Evolutionary conservation across 2,888 invertebrate genomes (phyloP).

Genomic region (Rhagonycha fulva): DNA sequence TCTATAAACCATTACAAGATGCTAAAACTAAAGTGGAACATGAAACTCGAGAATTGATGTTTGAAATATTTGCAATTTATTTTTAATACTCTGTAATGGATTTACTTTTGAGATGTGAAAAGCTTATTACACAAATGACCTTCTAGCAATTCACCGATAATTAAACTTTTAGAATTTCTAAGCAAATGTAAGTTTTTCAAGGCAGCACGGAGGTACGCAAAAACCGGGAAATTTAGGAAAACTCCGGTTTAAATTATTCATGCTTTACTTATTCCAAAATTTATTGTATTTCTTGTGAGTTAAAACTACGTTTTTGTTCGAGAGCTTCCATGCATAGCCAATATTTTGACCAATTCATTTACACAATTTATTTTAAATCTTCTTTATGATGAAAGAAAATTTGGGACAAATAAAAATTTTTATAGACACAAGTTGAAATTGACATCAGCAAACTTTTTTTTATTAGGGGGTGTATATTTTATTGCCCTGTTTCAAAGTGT

Average conservation of each 20-base stretch:
- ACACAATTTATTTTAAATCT: neutral
- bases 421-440: neutral
- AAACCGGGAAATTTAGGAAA: neutral
- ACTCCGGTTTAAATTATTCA: neutral
- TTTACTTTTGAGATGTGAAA: neutral
- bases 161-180: neutral
- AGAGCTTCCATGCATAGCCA: neutral
- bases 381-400: neutral
- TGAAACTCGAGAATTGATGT: neutral
- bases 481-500: too few species aligned
- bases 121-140: neutral
- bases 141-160: neutral
- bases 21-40: slow-evolving; percentile 10
- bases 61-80: slow-evolving; percentile 3
- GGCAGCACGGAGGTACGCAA: neutral
- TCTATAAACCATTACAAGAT: slow-evolving; percentile 20
- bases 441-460: neutral
- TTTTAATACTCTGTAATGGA: slow-evolving; percentile 1
- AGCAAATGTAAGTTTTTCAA: neutral
- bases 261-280: neutral
- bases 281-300: neutral
- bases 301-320: neutral
- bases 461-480: too few species aligned
- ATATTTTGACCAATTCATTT: neutral
- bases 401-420: neutral